Evolutionary conservation across 2,113 vertebrate species (phyloP).

Genomic region (Parus major): DNA sequence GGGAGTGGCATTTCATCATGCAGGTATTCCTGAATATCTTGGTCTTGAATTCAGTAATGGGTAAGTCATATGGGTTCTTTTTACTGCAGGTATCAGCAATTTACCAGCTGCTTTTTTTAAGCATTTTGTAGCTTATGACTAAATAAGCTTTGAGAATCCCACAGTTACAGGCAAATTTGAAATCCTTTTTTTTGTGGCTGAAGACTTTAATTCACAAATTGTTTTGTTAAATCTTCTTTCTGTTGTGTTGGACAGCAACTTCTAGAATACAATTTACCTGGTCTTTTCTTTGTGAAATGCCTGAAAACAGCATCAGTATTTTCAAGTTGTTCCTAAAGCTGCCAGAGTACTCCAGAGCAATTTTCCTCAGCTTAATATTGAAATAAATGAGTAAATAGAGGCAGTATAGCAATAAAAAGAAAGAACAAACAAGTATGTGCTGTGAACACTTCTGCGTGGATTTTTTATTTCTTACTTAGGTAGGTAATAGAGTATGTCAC

Average conservation of each 20-base stretch:
- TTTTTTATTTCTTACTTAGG: background rate
- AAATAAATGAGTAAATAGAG: background rate
- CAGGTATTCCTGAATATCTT: slow-evolving; percentile 78
- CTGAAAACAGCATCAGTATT: background rate
- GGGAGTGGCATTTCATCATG: slow-evolving; percentile 97
- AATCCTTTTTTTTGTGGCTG: background rate
- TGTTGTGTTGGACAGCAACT: background rate
- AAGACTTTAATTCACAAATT: background rate
- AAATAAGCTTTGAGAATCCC: background rate
- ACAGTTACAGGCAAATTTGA: background rate
- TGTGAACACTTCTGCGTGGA: background rate
- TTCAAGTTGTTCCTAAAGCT: background rate
- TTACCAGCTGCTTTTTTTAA: background rate
- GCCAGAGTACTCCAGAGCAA: background rate
- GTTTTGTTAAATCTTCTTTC: background rate
- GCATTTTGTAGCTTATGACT: background rate
- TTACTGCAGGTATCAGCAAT: background rate
- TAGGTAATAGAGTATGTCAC: background rate
- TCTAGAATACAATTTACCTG: background rate
- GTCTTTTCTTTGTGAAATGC: background rate
- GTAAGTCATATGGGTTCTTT: background rate
- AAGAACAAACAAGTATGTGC: background rate
- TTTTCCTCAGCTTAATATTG: background rate
- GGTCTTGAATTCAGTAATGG: background rate
- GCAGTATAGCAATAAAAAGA: background rate